These are phyloP conservation scores for Cladopsammia gracilis DNA, from an alignment of 64 coral and sea anemone species.

Conservation along the genomic window DNA sequence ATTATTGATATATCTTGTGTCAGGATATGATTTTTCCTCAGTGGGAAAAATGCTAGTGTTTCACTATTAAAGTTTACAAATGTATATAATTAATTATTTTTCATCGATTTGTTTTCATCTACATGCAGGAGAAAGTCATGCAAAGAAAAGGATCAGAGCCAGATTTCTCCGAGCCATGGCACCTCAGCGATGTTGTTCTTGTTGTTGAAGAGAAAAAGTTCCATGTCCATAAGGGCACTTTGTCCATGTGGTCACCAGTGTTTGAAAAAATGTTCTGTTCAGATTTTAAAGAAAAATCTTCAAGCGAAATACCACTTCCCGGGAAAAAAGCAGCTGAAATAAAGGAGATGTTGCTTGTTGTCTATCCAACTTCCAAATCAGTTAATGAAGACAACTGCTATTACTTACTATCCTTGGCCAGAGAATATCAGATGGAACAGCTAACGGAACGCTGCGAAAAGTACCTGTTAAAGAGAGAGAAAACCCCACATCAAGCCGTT, in stretches of 20 bases:
- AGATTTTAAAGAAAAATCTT: constrained; percentile 58
- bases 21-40: no score
- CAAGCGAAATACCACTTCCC: constrained; percentile 56
- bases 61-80: no score
- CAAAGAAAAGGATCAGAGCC: constrained; percentile 71
- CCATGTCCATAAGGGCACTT: constrained; percentile 71
- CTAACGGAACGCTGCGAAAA: constrained; percentile 74
- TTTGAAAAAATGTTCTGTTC: constrained; percentile 82
- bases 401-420: constrained; percentile 65
- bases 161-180: constrained; percentile 77
- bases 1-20: no score
- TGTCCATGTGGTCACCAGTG: constrained; percentile 85
- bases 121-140: constrained; percentile 23
- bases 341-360: constrained; percentile 74
- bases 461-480: constrained; percentile 61
- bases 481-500: constrained; percentile 64
- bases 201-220: constrained; percentile 72
- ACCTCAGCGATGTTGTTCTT: constrained; percentile 74
- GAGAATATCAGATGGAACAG: constrained; percentile 84
- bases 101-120: no score
- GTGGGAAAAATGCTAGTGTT: no score
- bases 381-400: constrained; percentile 66
- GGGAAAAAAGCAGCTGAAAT: constrained; percentile 74
- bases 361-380: constrained; percentile 76
- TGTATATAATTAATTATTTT: no score